phyloP scores from a whole-genome alignment of 2,113 vertebrate genomes.

The Arvicanthis niloticus region DNA sequence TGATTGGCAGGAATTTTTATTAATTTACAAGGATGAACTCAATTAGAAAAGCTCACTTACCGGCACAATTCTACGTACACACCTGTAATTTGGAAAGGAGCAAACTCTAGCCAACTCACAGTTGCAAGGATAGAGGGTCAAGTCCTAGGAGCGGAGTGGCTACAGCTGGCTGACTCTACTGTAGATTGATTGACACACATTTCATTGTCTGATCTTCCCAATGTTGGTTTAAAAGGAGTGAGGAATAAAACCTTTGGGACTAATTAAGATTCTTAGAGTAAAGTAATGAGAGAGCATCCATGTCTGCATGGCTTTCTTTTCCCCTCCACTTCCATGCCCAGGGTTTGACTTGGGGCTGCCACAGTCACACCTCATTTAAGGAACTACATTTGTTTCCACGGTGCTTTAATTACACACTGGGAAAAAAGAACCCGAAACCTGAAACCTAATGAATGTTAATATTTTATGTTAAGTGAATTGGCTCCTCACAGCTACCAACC shows the following conservation, averaged over 20 bases:
- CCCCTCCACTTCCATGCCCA: conserved; percentile 76
- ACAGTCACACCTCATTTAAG: conserved; percentile 84
- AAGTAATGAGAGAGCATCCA: conserved; percentile 84
- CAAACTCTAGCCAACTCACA: conserved; percentile 81
- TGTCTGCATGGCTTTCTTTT: conserved; percentile 61
- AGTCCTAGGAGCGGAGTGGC: neutral
- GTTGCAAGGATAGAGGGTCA: conserved; percentile 76
- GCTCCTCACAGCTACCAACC: conserved; percentile 49
- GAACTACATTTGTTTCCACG: conserved; percentile 82
- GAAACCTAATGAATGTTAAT: conserved; percentile 79
- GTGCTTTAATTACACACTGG: conserved; percentile 78
- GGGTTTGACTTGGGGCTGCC: conserved; percentile 82
- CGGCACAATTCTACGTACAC: conserved; percentile 79
- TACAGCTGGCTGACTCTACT: conserved; percentile 75
- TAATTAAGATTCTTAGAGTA: conserved; percentile 89
- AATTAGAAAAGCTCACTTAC: conserved; percentile 85
- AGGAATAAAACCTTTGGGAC: conserved; percentile 85
- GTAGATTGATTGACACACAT: conserved; percentile 81
- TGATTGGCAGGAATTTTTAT: conserved; percentile 84
- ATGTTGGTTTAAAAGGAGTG: conserved; percentile 82
- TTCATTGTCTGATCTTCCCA: conserved; percentile 82
- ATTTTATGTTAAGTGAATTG: conserved; percentile 84
- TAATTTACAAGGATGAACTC: conserved; percentile 87
- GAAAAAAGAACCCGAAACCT: conserved; percentile 60
- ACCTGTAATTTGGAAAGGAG: conserved; percentile 76